Conservation (phyloP, 2,888 invertebrate genomes). For the Choreutis nemorana region DNA sequence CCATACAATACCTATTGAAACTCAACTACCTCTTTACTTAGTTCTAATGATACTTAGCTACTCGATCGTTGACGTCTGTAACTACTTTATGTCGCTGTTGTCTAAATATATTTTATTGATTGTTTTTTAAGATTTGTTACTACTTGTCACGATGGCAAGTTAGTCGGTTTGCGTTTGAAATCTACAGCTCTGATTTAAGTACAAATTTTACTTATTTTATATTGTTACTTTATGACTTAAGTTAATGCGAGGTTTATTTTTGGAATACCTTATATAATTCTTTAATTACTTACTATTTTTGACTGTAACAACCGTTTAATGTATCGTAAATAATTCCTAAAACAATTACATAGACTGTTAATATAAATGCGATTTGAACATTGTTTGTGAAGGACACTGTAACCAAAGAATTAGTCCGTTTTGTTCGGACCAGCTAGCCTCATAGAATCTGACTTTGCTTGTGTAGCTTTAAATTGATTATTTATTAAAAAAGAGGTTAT, state of each 20-base stretch:
- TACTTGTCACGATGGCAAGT: conserved; percentile 37
- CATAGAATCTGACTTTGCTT: too few species aligned
- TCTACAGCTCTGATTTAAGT: conserved; percentile 61
- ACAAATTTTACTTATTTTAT: conserved; percentile 63
- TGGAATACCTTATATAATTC: too few species aligned
- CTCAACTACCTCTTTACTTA: conserved; percentile 64
- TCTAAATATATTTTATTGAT: conserved; percentile 60
- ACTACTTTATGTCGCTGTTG: conserved; percentile 55
- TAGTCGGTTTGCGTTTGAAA: conserved; percentile 33
- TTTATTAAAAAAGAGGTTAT: too few species aligned
- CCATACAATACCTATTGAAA: conserved; percentile 45
- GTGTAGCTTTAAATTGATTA: too few species aligned
- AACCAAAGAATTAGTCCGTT: too few species aligned
- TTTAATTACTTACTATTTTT: too few species aligned
- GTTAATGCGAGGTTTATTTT: conserved; percentile 21
- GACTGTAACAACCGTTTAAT: too few species aligned
- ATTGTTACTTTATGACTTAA: conserved; percentile 60
- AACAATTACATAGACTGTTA: too few species aligned
- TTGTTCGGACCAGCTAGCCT: too few species aligned
- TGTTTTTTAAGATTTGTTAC: conserved; percentile 52
- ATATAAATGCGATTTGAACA: too few species aligned
- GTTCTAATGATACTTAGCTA: conserved; percentile 48
- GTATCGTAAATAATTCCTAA: too few species aligned
- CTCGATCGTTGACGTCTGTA: conserved; percentile 49
- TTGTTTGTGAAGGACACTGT: too few species aligned